These are phyloP conservation scores for Cyphomyrus discorhynchus DNA, from an alignment of 2,113 vertebrate species.

Conservation along the genomic window DNA sequence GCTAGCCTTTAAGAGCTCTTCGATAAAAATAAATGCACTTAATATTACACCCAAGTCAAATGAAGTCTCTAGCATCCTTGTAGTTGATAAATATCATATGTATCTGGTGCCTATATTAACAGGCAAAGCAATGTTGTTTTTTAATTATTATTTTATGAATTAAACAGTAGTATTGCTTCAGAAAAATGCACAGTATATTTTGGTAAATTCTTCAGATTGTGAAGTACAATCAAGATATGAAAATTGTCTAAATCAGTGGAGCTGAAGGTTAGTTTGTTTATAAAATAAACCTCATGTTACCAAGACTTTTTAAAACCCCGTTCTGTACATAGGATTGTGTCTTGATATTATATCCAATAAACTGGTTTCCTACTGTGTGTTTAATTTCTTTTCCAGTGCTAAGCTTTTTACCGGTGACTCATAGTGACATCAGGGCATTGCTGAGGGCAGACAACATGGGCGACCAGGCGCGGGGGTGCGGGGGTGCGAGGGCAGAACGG, in stretches of 20 bases:
- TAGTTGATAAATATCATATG: slow-evolving; percentile 7
- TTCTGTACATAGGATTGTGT: slow-evolving; percentile 57
- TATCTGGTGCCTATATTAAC: slow-evolving; percentile 18
- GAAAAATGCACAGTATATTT: slow-evolving; percentile 14
- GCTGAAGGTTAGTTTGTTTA: slow-evolving; percentile 36
- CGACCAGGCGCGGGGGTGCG: neutral
- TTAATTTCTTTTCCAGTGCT: neutral
- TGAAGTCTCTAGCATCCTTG: neutral
- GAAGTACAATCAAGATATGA: slow-evolving; percentile 46
- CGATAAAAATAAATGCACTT: neutral
- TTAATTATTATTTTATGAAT: slow-evolving; percentile 10
- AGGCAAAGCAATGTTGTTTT: slow-evolving; percentile 32
- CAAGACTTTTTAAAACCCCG: slow-evolving; percentile 60
- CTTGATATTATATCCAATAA: slow-evolving; percentile 69
- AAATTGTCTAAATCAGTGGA: slow-evolving; percentile 25
- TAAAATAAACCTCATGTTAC: slow-evolving; percentile 53
- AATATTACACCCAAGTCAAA: slow-evolving; percentile 1
- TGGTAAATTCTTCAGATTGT: slow-evolving; percentile 15
- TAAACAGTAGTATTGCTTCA: slow-evolving; percentile 21
- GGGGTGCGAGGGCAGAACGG: neutral
- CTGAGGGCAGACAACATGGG: neutral
- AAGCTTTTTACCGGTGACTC: neutral
- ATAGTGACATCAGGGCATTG: neutral
- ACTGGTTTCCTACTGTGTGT: slow-evolving; percentile 55
- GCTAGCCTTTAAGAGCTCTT: neutral